Percentiles rank a stretch among this genome's conserved stretches.
phyloP scores from a whole-genome alignment of 2,113 vertebrate genomes.

The Ia io region DNA sequence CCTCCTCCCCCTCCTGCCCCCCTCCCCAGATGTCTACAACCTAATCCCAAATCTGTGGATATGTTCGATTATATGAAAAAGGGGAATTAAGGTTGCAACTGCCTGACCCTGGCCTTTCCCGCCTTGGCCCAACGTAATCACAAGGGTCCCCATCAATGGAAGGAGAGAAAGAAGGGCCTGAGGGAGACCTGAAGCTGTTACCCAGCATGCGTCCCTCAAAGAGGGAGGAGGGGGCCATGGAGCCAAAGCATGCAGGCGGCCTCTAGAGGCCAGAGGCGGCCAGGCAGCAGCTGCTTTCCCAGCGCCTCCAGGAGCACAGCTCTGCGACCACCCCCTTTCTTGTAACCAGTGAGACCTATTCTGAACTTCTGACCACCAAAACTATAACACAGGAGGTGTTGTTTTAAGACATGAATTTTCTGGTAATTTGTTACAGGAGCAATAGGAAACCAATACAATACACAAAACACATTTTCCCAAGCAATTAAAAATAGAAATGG shows the following conservation, averaged over 20 bases:
- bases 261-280: not conserved
- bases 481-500: slow-evolving; percentile 11
- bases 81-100: not conserved
- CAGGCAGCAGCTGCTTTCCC: not conserved
- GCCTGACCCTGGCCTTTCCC: not conserved
- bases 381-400: not conserved
- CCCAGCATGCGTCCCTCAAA: not conserved
- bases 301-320: not conserved
- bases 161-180: not conserved
- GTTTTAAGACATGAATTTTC: not conserved
- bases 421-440: not conserved
- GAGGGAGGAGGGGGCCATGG: too few species aligned
- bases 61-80: not conserved
- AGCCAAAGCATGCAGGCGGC: not conserved
- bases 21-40: not conserved
- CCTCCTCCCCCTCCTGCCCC: too few species aligned
- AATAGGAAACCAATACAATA: not conserved
- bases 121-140: not conserved
- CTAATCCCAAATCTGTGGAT: not conserved
- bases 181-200: not conserved
- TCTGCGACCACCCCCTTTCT: not conserved
- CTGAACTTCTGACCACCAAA: not conserved
- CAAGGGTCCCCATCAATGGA: not conserved
- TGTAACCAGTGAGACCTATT: not conserved
- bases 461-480: slow-evolving; percentile 18